These are phyloP conservation scores for Danio choprae DNA, from an alignment of 2,797 vertebrate species.

Conservation along the genomic window DNA sequence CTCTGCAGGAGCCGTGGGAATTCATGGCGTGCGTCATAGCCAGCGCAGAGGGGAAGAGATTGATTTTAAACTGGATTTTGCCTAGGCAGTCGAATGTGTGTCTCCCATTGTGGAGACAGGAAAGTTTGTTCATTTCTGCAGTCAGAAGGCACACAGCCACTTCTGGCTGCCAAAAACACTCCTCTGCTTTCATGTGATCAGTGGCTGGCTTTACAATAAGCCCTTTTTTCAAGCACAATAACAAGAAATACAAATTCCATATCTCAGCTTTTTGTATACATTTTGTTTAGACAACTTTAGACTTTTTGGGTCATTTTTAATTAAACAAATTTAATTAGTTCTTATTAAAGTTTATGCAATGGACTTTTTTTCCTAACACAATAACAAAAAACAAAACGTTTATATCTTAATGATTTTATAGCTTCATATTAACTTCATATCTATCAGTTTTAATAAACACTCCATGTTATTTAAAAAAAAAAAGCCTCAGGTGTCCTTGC, in stretches of 20 bases:
- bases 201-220: slow-evolving; percentile 12
- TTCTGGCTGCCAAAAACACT: slow-evolving; percentile 38
- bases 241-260: neutral
- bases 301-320: too few species aligned
- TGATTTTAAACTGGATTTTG: slow-evolving; percentile 60
- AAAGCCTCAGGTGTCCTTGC: too few species aligned
- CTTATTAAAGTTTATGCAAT: too few species aligned
- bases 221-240: neutral
- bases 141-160: slow-evolving; percentile 24
- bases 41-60: slow-evolving; percentile 50
- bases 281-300: neutral
- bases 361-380: too few species aligned
- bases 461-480: too few species aligned
- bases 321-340: too few species aligned
- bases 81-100: slow-evolving; percentile 36
- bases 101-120: slow-evolving; percentile 34
- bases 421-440: too few species aligned
- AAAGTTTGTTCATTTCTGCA: slow-evolving; percentile 33
- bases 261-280: slow-evolving; percentile 2
- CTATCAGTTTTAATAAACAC: too few species aligned
- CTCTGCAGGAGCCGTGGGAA: slow-evolving; percentile 43
- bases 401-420: too few species aligned
- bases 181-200: slow-evolving; percentile 10
- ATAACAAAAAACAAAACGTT: too few species aligned
- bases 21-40: slow-evolving; percentile 48